Evolutionary conservation across 2,797 vertebrate genomes (phyloP).

Genomic region (Pangasius djambal): DNA sequence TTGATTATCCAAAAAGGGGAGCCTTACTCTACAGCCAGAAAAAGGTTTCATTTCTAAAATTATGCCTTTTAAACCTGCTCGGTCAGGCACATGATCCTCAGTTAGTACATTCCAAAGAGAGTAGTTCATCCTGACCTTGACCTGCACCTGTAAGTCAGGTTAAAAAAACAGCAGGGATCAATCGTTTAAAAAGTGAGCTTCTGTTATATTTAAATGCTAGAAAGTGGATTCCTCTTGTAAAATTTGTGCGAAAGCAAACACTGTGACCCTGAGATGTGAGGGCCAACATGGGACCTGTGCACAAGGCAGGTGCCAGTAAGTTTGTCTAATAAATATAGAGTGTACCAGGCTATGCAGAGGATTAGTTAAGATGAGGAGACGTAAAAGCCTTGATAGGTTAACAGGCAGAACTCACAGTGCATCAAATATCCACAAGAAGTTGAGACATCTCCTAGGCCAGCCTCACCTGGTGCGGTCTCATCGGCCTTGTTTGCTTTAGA

Average conservation of each 20-base stretch:
- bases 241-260: not conserved
- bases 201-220: not conserved
- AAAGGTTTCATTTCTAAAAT: slow-evolving; percentile 10
- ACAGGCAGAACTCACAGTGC: too few relatives aligned
- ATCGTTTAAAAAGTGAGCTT: not conserved
- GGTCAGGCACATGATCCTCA: not conserved
- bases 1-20: not conserved
- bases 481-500: too few relatives aligned
- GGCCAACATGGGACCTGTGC: not conserved
- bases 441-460: too few relatives aligned
- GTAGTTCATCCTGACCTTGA: not conserved
- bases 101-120: not conserved
- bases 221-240: not conserved
- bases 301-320: too few relatives aligned
- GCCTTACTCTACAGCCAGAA: not conserved
- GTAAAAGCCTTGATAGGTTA: too few relatives aligned
- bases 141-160: not conserved
- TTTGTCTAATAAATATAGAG: too few relatives aligned
- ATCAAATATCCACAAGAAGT: too few relatives aligned
- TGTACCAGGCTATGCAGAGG: too few relatives aligned
- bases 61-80: not conserved
- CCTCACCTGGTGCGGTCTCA: too few relatives aligned
- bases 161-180: not conserved
- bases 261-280: not conserved
- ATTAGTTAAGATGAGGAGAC: too few relatives aligned